Base-by-base conservation (phyloP, 2,888 invertebrate genomes). In the Quadriops clusia region DNA sequence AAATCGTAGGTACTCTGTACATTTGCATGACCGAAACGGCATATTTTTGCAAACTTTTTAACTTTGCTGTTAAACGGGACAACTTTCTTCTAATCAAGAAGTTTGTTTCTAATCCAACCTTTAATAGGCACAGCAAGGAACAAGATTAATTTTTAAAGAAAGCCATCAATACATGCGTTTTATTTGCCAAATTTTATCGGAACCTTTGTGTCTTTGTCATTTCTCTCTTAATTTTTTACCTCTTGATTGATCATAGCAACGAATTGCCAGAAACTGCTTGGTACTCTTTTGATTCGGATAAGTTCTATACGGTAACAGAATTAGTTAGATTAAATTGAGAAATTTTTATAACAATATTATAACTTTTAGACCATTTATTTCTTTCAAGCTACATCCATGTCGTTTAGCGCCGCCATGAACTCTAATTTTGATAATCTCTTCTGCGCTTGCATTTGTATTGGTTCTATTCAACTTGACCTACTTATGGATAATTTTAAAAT, bases 401-500 rank as follows among this genome's bases (percentile, higher is more conserved):
- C 39, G 15, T 35, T 44, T 17, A 44, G 40, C 18, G 44, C 42
- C 5, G 43, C 41, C 21, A 34, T 24, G 17, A 43, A 46, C 25
- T 40, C 43, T 4, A 41, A 36, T 15, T 31, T 45, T 16, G 47
- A 47, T 31, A 34, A 36, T 26, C 34, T 44, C 9, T 33, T 33
- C 5, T 37, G 35, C 8, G 34, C 34, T 14, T 23, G 44, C 17
- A 44, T 47, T 11, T 39, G 33, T 22, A 36, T 44, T 13, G 42
- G 43, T 11, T 34, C 42, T 15, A 41, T 40, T 3, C 41, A 45
- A 22, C 41, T 44, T 21, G 38, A 42, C 25, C 35, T 45, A 10
- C 33, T 47, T 12, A 45, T 41, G 24, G 41, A 43, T 22, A 45
- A 43, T 34, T 29, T 47, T 9, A 28, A 25, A 39, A 36, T 23